Percentiles rank a stretch among this genome's conserved stretches.
Evolutionary conservation across 1,140 invertebrate genomes (phyloP).

Genomic region (Drosophila melanica): DNA sequence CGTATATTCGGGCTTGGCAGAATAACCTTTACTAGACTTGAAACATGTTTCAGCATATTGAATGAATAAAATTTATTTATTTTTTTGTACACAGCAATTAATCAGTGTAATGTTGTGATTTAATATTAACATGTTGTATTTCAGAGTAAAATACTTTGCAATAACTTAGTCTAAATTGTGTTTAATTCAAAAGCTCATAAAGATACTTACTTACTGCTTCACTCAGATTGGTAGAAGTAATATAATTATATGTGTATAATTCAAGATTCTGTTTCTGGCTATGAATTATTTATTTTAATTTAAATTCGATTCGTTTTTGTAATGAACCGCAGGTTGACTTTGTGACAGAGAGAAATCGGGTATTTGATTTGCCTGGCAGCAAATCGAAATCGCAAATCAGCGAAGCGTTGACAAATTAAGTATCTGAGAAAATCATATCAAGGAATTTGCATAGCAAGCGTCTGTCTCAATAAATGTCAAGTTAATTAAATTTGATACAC

Average conservation of each 20-base stretch:
- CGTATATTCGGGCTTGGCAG: neutral
- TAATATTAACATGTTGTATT: neutral
- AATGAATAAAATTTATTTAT: neutral
- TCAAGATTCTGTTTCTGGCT: too few relatives aligned
- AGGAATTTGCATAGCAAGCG: conserved; percentile 32
- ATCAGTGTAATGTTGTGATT: neutral
- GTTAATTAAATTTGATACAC: conserved; percentile 51
- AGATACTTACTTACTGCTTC: too few relatives aligned
- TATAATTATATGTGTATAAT: too few relatives aligned
- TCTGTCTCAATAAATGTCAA: conserved; percentile 30
- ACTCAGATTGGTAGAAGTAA: too few relatives aligned
- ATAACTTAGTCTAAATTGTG: too few relatives aligned
- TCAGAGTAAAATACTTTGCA: too few relatives aligned
- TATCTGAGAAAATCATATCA: conserved; percentile 27
- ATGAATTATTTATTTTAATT: neutral
- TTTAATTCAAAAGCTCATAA: too few relatives aligned
- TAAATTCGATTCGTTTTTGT: neutral
- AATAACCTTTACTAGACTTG: too few relatives aligned
- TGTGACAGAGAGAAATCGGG: neutral
- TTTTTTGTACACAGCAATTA: too few relatives aligned
- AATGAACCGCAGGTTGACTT: conserved; percentile 1
- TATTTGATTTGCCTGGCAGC: conserved; percentile 14
- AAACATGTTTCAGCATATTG: neutral
- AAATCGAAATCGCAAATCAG: conserved; percentile 31
- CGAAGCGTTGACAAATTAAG: conserved; percentile 41